phyloP scores from a whole-genome alignment of 92 coral and sea anemone species.

The Zoanthus gigantus region DNA sequence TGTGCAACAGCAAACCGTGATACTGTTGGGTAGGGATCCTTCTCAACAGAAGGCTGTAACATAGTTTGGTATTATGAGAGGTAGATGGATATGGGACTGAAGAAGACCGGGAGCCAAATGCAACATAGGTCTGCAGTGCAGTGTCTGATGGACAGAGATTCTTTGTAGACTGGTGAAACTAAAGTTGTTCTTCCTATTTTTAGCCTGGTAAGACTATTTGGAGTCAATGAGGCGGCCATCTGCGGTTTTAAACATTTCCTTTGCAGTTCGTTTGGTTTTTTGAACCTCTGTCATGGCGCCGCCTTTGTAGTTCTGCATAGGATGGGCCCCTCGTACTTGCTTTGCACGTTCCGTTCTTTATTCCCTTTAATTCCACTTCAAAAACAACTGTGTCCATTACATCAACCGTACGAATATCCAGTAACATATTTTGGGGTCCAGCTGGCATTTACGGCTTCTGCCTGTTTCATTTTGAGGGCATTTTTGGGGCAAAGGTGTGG shows the following conservation, averaged over 20 bases:
- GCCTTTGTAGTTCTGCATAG: slow-evolving; percentile 48
- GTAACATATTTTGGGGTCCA: not conserved
- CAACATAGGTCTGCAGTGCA: slow-evolving; percentile 27
- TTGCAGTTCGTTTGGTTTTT: slow-evolving; percentile 60
- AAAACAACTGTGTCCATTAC: slow-evolving; percentile 62
- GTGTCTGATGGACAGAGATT: slow-evolving; percentile 20
- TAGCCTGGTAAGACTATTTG: slow-evolving; percentile 45
- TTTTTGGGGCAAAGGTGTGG: slow-evolving; percentile 52
- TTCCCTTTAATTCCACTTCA: slow-evolving; percentile 57
- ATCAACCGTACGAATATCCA: slow-evolving; percentile 14
- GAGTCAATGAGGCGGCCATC: slow-evolving; percentile 60
- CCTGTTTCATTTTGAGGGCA: not conserved
- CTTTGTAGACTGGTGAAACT: slow-evolving; percentile 26
- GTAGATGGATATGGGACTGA: slow-evolving; percentile 31
- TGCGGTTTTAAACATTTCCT: slow-evolving; percentile 52
- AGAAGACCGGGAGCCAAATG: slow-evolving; percentile 28
- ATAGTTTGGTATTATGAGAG: not conserved
- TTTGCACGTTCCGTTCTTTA: slow-evolving; percentile 48
- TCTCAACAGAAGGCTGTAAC: no score
- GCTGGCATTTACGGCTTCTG: not conserved
- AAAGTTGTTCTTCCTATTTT: slow-evolving; percentile 27
- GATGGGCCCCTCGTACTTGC: slow-evolving; percentile 66
- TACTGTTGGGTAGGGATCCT: no score
- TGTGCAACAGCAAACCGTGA: no score
- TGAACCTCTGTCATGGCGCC: slow-evolving; percentile 52